Conservation (phyloP, 2,797 vertebrate genomes). For the Sciurus carolinensis region DNA sequence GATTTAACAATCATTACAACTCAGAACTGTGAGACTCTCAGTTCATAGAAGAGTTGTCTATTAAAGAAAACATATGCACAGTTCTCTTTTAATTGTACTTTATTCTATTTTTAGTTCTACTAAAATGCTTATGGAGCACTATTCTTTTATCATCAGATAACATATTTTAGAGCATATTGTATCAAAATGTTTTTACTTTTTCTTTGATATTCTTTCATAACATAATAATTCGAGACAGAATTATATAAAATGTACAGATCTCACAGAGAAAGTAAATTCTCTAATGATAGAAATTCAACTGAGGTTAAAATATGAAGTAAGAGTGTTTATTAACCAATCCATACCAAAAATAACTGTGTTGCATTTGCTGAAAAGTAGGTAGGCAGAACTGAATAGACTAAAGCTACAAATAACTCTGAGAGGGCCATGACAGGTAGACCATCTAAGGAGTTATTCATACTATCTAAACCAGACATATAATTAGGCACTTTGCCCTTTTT, state of each 20-base stretch:
- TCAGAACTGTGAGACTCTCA: not conserved
- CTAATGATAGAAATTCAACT: slow-evolving; percentile 9
- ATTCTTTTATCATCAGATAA: slow-evolving; percentile 30
- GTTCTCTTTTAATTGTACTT: slow-evolving; percentile 68
- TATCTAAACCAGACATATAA: not conserved
- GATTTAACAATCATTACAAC: slow-evolving; percentile 15
- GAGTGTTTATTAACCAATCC: not conserved
- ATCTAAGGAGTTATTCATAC: not conserved
- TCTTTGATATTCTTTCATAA: slow-evolving; percentile 14
- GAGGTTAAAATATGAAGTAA: not conserved
- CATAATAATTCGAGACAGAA: not conserved
- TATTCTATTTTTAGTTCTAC: not conserved
- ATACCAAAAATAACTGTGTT: not conserved
- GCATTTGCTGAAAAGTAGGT: not conserved
- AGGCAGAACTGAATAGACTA: not conserved
- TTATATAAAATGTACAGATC: not conserved
- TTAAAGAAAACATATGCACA: not conserved
- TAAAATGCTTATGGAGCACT: slow-evolving; percentile 34
- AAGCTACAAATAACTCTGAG: not conserved
- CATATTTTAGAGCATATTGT: not conserved
- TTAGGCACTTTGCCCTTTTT: not conserved
- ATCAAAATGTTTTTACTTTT: not conserved
- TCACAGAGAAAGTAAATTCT: slow-evolving; percentile 43
- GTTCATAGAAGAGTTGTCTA: not conserved
- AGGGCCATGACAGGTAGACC: not conserved